Evolutionary conservation across 2,113 vertebrate genomes (phyloP), one percentile per base, ranked within the genome.

Genomic region (Pterocles orientalis): DNA sequence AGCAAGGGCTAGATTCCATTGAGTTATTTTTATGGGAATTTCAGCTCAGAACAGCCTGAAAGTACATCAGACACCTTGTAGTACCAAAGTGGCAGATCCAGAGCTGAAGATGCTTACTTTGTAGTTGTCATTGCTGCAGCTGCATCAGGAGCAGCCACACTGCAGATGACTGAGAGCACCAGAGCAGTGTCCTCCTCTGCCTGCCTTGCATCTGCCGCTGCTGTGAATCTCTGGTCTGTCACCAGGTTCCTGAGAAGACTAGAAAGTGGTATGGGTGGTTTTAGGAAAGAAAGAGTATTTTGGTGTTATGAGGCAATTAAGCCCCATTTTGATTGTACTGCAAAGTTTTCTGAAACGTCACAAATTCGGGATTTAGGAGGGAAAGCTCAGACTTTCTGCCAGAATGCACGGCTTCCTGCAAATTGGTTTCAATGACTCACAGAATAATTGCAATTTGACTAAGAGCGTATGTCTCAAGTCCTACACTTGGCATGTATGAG

Each of bases 311-410:
- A 71, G 23, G 47, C 5, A 58, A 47, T 45, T 62, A 76, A 92
- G 21, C 16, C 20, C 7, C 23, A 14, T 68, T 96, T 88, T 82
- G 41, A 47, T 36, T 58, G n/a, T 24, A 54, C 16, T 73, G 51
- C 50, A 72, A 71, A 34, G 6, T 86, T 70, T 82, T 95, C 58
- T 93, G n/a, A 96, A 93, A 92, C 86, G 71, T 92, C 94, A 92
- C 6, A 4, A 61, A 73, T 66, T 43, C 70, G 13, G 26, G 39
- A 41, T 47, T 60, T 14, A 53, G 69, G n/a, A 94, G 41, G 66
- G 28, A 91, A 96, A 94, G 70, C 62, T 95, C 41, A 69, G 50
- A 64, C 57, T 70, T 93, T 82, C 75, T 88, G 82, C 39, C 82
- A 90, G 43, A 94, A 73, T 39, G 31, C 1, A 4, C 33, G 47